A percentile compares a stretch with the other conserved stretches of the same genome.
phyloP scores from a whole-genome alignment of 1,140 invertebrate species.

The Zaprionus tsacasi region DNA sequence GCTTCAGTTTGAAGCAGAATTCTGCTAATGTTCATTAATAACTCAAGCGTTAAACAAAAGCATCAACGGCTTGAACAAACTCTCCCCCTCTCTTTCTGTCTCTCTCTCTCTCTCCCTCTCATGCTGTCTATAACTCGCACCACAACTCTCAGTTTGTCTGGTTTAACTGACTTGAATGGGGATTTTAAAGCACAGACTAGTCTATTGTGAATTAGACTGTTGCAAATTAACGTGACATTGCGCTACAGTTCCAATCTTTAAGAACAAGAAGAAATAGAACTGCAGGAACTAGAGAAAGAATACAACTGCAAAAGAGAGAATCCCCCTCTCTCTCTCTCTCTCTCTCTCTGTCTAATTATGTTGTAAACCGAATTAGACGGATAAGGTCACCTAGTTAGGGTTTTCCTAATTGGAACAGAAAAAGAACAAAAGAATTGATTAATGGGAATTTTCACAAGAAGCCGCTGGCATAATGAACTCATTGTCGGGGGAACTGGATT shows the following conservation, averaged over 20 bases:
- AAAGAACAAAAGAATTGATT: constrained; percentile 79
- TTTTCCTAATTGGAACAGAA: background rate
- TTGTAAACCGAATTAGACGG: constrained; percentile 46
- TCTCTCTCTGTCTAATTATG: constrained; percentile 54
- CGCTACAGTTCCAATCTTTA: constrained; percentile 2
- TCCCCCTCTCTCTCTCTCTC: constrained; percentile 19
- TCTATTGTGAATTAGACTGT: constrained; percentile 57
- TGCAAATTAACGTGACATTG: constrained; percentile 42
- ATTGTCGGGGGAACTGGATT: constrained; percentile 49
- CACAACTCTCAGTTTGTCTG: constrained; percentile 19
- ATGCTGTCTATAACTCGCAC: constrained; percentile 2
- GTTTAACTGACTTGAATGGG: constrained; percentile 35
- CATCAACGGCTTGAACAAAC: constrained; percentile 21
- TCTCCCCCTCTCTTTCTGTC: background rate
- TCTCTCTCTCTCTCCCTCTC: background rate
- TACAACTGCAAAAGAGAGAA: background rate
- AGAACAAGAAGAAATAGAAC: background rate
- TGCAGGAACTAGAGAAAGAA: background rate
- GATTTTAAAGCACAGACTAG: constrained; percentile 11
- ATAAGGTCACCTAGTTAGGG: constrained; percentile 70
- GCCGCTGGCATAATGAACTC: constrained; percentile 62
- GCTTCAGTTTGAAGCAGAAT: constrained; percentile 47
- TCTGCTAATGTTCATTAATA: constrained; percentile 75
- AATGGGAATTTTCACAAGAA: constrained; percentile 74
- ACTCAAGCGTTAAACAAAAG: constrained; percentile 72